Evolutionary conservation across 2,888 invertebrate species (phyloP).

Genomic region (Biston stratarius): DNA sequence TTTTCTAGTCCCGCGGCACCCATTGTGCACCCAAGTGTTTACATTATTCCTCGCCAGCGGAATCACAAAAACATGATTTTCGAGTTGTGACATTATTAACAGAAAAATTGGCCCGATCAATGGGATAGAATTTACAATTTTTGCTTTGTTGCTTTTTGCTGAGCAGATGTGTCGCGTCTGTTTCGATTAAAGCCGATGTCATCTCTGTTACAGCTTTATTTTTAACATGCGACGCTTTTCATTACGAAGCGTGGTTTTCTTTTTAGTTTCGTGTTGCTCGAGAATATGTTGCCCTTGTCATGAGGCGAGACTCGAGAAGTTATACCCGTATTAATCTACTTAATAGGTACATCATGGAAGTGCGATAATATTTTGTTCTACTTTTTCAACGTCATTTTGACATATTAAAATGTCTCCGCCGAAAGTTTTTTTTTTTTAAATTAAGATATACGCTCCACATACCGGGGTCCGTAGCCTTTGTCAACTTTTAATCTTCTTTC

Average conservation of each 20-base stretch:
- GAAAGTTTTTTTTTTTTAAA: too few relatives aligned
- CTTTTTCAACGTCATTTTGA: too few relatives aligned
- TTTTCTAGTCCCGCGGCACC: constrained; percentile 47
- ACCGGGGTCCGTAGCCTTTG: too few relatives aligned
- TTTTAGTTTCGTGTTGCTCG: constrained; percentile 49
- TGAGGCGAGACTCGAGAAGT: background rate
- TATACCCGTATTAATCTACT: background rate
- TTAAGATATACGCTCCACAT: too few relatives aligned
- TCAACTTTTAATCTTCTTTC: too few relatives aligned
- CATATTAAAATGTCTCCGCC: too few relatives aligned
- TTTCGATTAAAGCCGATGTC: constrained; percentile 77
- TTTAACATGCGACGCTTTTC: constrained; percentile 74
- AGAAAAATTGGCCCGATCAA: constrained; percentile 75
- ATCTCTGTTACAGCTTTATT: constrained; percentile 77
- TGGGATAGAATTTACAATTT: constrained; percentile 58
- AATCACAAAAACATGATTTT: constrained; percentile 66
- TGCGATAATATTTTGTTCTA: background rate
- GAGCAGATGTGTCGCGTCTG: constrained; percentile 78
- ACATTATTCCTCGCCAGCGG: constrained; percentile 59
- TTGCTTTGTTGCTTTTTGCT: constrained; percentile 73
- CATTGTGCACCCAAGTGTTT: constrained; percentile 74
- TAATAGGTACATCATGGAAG: too few relatives aligned
- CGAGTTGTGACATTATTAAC: constrained; percentile 80
- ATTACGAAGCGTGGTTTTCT: constrained; percentile 52
- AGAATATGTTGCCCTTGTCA: constrained; percentile 18